Percentiles rank a stretch among this genome's conserved stretches.
Conservation (phyloP, 2,113 vertebrate genomes). For the Heterotis niloticus region DNA sequence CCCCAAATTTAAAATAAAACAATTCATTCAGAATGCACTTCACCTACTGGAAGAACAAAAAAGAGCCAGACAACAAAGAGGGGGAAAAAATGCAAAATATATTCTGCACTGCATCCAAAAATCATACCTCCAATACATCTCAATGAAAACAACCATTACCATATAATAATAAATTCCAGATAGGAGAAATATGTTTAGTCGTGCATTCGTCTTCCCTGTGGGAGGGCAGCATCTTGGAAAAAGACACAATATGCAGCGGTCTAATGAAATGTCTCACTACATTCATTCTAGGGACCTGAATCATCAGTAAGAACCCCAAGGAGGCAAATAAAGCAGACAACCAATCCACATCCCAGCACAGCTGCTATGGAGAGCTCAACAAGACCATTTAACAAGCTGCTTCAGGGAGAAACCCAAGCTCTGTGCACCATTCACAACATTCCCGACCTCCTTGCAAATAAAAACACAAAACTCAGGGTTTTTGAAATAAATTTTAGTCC, state of each 20-base stretch:
- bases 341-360: conserved; percentile 3
- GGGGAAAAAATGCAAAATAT: neutral
- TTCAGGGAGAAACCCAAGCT: neutral
- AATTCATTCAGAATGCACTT: neutral
- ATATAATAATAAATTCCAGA: neutral
- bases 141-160: neutral
- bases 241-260: conserved; percentile 8
- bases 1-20: neutral
- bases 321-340: conserved; percentile 10
- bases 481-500: conserved; percentile 10
- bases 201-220: neutral
- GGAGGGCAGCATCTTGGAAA: neutral
- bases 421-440: conserved; percentile 10
- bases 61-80: neutral
- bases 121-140: neutral
- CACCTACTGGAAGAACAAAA: neutral
- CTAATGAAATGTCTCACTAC: conserved; percentile 14
- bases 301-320: conserved; percentile 13
- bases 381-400: neutral
- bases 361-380: neutral
- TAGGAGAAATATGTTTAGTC: neutral
- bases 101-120: neutral
- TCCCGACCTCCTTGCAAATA: conserved; percentile 9
- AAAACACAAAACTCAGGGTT: conserved; percentile 11
- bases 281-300: conserved; percentile 6